Evolutionary conservation across 2,113 vertebrate genomes (phyloP), one percentile per base, ranked within the genome.

Genomic region (Bufo gargarizans): DNA sequence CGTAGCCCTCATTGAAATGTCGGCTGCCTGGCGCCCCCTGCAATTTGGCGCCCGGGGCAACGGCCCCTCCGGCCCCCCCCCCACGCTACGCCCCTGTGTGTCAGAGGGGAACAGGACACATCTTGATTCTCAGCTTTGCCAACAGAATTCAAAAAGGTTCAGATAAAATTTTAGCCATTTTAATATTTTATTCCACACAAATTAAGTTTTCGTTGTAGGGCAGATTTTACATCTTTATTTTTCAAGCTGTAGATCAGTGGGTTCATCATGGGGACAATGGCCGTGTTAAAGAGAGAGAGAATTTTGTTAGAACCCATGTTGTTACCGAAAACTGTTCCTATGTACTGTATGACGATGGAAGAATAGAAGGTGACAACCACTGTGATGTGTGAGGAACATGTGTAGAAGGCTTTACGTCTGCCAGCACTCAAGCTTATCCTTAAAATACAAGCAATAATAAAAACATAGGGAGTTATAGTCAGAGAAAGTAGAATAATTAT

Each of bases 341-440:
- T 0, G 87, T 91, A 59, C 80, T 86, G 20, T 91, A 89, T 50
- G 10, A 72, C 3, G 8, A 72, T 43, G 16, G 69, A 43, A 72
- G 69, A 72, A 33, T 72, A 72, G 12, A 92, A 90, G 61, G 89
- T 47, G 0, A 59, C 10, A 49, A 92, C 90, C 2, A 63, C 20
- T 45, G 72, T 86, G 9, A 91, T 56, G 33, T 92, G 86, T n/a
- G 90, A 91, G 6, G 90, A 89, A 6, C 92, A 92, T 4, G 90
- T 92, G 4, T 90, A 90, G 69, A 91, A 92, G 49, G 89, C 90
- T 82, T 90, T 90, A 22, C 0, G 1, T 17, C 90, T 90, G 7
- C 88, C 89, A 1, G 47, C n/a, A 13, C 87, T 72, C 43, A 89
- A 91, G 16, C 53, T 0, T 3, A 91, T 89, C 50, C 55, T 90